Conservation (phyloP, 2,113 vertebrate genomes). For the Ranitomeya variabilis region DNA sequence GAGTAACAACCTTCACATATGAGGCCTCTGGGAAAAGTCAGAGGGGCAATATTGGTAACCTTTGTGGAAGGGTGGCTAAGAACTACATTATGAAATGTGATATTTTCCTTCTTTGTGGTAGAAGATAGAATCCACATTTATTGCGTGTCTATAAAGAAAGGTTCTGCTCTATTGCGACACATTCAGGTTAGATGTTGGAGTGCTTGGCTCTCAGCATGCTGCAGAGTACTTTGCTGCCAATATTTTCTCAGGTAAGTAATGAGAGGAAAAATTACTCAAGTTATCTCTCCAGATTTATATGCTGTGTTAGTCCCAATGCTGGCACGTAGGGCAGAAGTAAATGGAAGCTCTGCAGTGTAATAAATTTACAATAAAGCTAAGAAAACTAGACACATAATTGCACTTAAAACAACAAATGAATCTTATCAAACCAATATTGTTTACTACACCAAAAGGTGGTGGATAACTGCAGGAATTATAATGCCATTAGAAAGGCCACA, state of each 20-base stretch:
- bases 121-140: not conserved
- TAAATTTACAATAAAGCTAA: not conserved
- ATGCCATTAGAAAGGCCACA: too few species aligned
- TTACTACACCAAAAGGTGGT: too few species aligned
- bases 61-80: too few species aligned
- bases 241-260: slow-evolving; percentile 25
- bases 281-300: slow-evolving; percentile 26
- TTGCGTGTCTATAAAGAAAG: not conserved
- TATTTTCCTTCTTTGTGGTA: too few species aligned
- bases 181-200: not conserved
- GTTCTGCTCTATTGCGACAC: not conserved
- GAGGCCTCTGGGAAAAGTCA: too few species aligned
- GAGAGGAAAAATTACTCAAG: slow-evolving; percentile 2
- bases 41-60: too few species aligned
- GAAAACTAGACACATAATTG: too few species aligned
- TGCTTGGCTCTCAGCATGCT: slow-evolving; percentile 27
- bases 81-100: too few species aligned
- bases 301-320: not conserved
- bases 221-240: slow-evolving; percentile 20
- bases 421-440: too few species aligned
- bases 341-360: slow-evolving; percentile 23
- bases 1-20: too few species aligned
- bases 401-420: too few species aligned
- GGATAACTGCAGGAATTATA: too few species aligned
- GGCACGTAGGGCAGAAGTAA: not conserved